Percentiles rank a stretch among this genome's conserved stretches.
Evolutionary conservation across 1,140 invertebrate species (phyloP).

Genomic region (Mycetomoellerius zeteki): DNA sequence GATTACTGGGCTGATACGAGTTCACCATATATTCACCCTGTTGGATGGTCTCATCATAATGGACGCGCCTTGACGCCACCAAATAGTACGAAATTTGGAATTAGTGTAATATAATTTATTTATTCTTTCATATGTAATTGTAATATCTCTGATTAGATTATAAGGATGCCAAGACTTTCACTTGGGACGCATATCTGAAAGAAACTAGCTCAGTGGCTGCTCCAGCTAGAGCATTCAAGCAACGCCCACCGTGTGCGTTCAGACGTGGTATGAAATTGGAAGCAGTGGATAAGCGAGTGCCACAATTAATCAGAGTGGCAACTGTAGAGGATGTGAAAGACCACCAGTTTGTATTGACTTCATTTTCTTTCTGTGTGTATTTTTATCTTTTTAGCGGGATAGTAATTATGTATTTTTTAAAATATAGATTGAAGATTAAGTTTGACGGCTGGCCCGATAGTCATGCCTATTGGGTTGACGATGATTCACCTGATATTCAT

Average conservation of each 20-base stretch:
- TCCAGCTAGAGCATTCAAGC: slow-evolving; percentile 94
- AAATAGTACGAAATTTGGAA: slow-evolving; percentile 89
- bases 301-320: slow-evolving; percentile 94
- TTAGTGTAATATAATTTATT: slow-evolving; percentile 87
- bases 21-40: slow-evolving; percentile 97
- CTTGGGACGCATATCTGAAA: slow-evolving; percentile 94
- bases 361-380: neutral
- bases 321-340: slow-evolving; percentile 93
- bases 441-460: slow-evolving; percentile 97
- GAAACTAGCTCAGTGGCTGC: slow-evolving; percentile 92
- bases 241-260: slow-evolving; percentile 93
- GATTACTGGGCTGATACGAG: slow-evolving; percentile 97
- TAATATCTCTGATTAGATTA: slow-evolving; percentile 88
- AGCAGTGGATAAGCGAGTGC: slow-evolving; percentile 95
- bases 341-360: slow-evolving; percentile 86
- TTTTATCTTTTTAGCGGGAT: neutral
- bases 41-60: slow-evolving; percentile 96
- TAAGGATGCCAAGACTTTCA: slow-evolving; percentile 91
- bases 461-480: slow-evolving; percentile 96
- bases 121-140: slow-evolving; percentile 97
- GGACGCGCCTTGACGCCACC: slow-evolving; percentile 94
- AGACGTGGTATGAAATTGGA: slow-evolving; percentile 96
- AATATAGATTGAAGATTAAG: slow-evolving; percentile 91
- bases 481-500: slow-evolving; percentile 96
- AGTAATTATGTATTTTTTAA: slow-evolving; percentile 24